Conservation (phyloP, 2,113 vertebrate species). For the Ivindomyrus marchei region DNA sequence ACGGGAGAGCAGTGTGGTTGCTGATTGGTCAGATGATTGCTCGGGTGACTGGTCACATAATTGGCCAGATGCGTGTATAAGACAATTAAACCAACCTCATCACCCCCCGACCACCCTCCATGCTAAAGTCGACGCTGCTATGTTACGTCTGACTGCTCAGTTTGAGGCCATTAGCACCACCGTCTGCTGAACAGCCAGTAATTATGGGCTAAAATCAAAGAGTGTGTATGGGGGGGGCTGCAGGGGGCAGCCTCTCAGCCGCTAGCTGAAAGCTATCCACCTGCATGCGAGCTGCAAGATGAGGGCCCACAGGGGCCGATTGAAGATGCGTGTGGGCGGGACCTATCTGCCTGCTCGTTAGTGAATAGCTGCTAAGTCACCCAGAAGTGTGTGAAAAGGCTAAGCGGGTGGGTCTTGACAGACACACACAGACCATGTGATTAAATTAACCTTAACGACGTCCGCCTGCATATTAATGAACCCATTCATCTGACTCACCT, state of each 20-base stretch:
- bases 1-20: neutral
- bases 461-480: constrained; percentile 4
- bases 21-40: neutral
- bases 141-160: neutral
- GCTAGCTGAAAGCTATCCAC: neutral
- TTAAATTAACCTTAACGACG: neutral
- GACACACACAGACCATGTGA: neutral
- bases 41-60: neutral
- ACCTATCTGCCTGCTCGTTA: neutral
- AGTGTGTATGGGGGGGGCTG: neutral
- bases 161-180: neutral
- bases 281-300: neutral
- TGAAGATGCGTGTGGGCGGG: neutral
- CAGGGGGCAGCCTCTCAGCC: neutral
- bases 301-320: neutral
- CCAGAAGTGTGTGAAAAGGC: neutral
- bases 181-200: neutral
- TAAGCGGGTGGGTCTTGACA: neutral
- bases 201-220: neutral
- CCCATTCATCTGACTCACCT: neutral
- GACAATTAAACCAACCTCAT: neutral
- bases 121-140: neutral
- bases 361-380: neutral
- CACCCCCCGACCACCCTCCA: neutral
- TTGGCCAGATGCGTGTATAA: neutral